Conservation (phyloP, 2,888 invertebrate species). For the Mechanitis messenoides region DNA sequence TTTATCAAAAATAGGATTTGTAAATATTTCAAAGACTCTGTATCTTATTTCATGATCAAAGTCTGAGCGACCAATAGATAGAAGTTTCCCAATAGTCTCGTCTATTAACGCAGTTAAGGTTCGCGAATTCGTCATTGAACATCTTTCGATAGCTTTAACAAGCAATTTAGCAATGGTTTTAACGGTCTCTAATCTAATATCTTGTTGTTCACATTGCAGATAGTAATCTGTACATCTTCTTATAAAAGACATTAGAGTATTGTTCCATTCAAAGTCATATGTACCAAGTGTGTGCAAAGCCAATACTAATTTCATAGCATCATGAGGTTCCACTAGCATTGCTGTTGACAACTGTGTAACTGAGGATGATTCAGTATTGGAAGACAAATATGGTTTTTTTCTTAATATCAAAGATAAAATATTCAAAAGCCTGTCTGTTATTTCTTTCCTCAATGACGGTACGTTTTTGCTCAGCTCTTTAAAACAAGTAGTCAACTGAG, state of each 20-base stretch:
- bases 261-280: constrained; percentile 93
- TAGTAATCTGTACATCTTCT: constrained; percentile 94
- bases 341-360: constrained; percentile 60
- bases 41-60: constrained; percentile 95
- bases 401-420: constrained; percentile 94
- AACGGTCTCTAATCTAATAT: constrained; percentile 93
- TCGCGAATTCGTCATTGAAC: constrained; percentile 81
- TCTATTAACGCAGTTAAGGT: constrained; percentile 93
- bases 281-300: constrained; percentile 94
- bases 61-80: constrained; percentile 96
- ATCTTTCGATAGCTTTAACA: constrained; percentile 85
- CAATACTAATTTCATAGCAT: constrained; percentile 91
- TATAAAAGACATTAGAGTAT: constrained; percentile 92
- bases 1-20: constrained; percentile 91
- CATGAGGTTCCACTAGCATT: constrained; percentile 77
- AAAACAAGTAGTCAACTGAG: constrained; percentile 92
- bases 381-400: constrained; percentile 85
- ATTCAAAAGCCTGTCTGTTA: constrained; percentile 93
- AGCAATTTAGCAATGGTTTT: constrained; percentile 93
- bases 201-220: constrained; percentile 91
- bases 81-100: constrained; percentile 91
- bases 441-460: constrained; percentile 91
- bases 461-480: constrained; percentile 93
- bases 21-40: constrained; percentile 92
- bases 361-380: constrained; percentile 70